Evolutionary conservation across 2,113 vertebrate species (phyloP).

Genomic region (Tragulus kanchil): DNA sequence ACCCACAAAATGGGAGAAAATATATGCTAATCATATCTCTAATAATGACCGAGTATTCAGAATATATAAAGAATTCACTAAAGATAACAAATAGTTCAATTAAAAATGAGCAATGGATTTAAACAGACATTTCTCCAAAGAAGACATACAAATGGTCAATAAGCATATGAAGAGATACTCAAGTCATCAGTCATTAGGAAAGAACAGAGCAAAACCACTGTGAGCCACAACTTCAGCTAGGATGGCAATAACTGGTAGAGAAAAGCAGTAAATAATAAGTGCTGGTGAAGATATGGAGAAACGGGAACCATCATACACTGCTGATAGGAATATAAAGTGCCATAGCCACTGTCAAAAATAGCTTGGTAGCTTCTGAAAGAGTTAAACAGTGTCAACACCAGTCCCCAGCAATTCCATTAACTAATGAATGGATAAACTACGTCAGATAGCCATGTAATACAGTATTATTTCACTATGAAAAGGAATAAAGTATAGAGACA

Average conservation of each 20-base stretch:
- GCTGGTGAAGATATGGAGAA: neutral
- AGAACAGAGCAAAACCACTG: neutral
- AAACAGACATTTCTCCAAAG: neutral
- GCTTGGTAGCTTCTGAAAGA: neutral
- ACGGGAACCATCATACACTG: rapidly evolving
- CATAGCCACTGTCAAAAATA: neutral
- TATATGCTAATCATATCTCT: neutral
- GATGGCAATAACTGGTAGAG: neutral
- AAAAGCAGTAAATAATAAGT: neutral
- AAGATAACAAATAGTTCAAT: neutral
- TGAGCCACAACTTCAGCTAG: neutral
- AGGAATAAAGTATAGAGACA: neutral
- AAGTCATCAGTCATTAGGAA: neutral
- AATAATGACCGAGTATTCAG: neutral
- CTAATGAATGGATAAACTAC: neutral
- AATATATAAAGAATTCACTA: neutral
- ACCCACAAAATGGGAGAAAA: neutral
- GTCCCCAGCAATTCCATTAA: neutral
- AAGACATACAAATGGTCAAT: neutral
- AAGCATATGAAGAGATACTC: neutral
- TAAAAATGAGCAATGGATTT: neutral
- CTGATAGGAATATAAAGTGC: neutral
- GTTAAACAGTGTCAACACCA: neutral
- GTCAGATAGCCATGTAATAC: neutral
- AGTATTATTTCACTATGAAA: neutral